Percentiles rank a stretch among this genome's conserved stretches.
These are phyloP conservation scores for Syrrhaptes paradoxus DNA, from an alignment of 2,113 vertebrate genomes.

Conservation along the genomic window DNA sequence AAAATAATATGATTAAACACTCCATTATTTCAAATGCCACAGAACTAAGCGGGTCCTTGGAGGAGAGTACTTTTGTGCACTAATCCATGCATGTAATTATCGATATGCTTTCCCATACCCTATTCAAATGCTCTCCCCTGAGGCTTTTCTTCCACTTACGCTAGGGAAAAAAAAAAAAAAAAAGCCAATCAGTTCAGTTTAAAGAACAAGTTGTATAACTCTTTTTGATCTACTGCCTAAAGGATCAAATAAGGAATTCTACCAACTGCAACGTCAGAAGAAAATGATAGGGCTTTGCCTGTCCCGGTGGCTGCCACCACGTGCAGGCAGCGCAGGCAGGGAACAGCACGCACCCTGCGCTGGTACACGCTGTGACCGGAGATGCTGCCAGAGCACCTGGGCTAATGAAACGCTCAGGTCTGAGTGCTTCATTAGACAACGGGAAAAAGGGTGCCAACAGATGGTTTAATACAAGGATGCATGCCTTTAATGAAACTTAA, in stretches of 20 bases:
- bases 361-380: neutral
- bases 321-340: neutral
- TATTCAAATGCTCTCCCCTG: slow-evolving; percentile 42
- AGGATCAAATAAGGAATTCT: slow-evolving; percentile 23
- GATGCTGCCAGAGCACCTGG: neutral
- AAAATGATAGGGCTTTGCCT: neutral
- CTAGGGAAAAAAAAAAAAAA: neutral
- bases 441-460: neutral
- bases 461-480: neutral
- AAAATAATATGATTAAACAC: slow-evolving; percentile 59
- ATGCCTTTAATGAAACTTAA: neutral
- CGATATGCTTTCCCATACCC: slow-evolving; percentile 34
- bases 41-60: slow-evolving; percentile 30
- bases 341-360: neutral
- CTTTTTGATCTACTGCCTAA: slow-evolving; percentile 39
- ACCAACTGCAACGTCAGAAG: neutral
- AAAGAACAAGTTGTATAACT: slow-evolving; percentile 42
- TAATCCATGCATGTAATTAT: slow-evolving; percentile 52
- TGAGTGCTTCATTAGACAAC: neutral
- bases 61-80: slow-evolving; percentile 19
- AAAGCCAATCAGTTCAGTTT: slow-evolving; percentile 37
- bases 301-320: neutral
- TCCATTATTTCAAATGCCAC: slow-evolving; percentile 30
- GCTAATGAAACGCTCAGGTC: neutral
- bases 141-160: slow-evolving; percentile 48